Evolutionary conservation across 2,113 vertebrate species (phyloP).

Genomic region (Amphiprion ocellaris): DNA sequence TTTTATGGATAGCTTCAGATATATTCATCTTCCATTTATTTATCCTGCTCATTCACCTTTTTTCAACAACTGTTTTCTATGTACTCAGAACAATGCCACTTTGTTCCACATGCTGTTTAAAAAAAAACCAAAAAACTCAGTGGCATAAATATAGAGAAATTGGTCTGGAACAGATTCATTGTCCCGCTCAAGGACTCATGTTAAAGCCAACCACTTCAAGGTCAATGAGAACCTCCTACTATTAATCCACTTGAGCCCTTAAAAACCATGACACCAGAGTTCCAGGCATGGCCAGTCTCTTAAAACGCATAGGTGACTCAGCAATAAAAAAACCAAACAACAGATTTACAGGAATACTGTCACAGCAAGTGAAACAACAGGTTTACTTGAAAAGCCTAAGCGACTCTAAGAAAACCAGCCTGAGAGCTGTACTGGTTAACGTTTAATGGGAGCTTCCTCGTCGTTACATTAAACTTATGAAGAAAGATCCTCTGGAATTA

Average conservation of each 20-base stretch:
- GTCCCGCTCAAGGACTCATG: too few relatives aligned
- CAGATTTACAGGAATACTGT: not conserved
- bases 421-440: not conserved
- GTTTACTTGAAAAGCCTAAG: too few relatives aligned
- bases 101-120: too few relatives aligned
- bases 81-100: not conserved
- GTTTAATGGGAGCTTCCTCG: too few relatives aligned
- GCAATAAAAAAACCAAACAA: not conserved
- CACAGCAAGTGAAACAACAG: not conserved
- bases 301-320: not conserved
- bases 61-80: not conserved
- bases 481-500: too few relatives aligned
- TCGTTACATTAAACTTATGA: too few relatives aligned
- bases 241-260: too few relatives aligned
- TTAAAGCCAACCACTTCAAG: too few relatives aligned
- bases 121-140: too few relatives aligned
- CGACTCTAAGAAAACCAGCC: not conserved
- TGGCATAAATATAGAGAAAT: too few relatives aligned
- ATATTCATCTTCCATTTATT: not conserved
- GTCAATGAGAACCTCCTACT: not conserved
- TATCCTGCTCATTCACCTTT: not conserved
- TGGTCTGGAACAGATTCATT: too few relatives aligned
- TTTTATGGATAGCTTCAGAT: not conserved
- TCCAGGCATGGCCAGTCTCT: not conserved
- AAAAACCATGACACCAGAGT: not conserved